Evolutionary conservation across 2,888 invertebrate species (phyloP).

Genomic region (Mesochorus sp.): DNA sequence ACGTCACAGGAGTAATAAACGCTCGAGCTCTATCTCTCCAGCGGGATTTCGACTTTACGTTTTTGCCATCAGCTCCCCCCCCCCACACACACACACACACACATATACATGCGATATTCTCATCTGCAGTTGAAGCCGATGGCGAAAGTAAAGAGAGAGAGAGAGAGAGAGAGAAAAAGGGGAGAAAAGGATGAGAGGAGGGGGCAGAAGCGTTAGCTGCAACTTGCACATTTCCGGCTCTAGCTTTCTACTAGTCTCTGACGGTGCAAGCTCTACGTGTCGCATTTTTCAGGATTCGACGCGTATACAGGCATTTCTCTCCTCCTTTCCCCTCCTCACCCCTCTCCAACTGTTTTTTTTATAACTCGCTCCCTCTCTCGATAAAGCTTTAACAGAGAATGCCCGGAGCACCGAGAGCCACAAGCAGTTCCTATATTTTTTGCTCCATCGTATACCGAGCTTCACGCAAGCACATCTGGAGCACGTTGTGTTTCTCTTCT

Average conservation of each 20-base stretch:
- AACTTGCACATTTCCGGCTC: slow-evolving; percentile 31
- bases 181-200: background rate
- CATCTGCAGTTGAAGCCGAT: slow-evolving; percentile 26
- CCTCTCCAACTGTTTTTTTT: background rate
- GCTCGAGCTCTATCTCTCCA: slow-evolving; percentile 1
- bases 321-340: too few species aligned
- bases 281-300: slow-evolving; percentile 25
- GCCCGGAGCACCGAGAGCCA: too few species aligned
- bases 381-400: background rate
- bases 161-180: background rate
- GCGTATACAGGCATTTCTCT: background rate
- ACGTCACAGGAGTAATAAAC: background rate
- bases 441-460: too few species aligned
- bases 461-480: too few species aligned
- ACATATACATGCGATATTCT: slow-evolving; percentile 19
- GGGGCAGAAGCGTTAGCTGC: background rate
- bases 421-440: slow-evolving; percentile 4
- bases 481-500: too few species aligned
- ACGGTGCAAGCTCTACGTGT: slow-evolving; percentile 5
- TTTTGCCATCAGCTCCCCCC: too few species aligned
- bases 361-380: background rate
- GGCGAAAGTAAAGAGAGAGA: too few species aligned
- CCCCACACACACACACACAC: too few species aligned
- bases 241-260: background rate
- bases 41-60: slow-evolving; percentile 21